Evolutionary conservation across 2,888 invertebrate species (phyloP), one percentile per base, ranked within the genome.

Genomic region (Listrodromus nycthemerus): DNA sequence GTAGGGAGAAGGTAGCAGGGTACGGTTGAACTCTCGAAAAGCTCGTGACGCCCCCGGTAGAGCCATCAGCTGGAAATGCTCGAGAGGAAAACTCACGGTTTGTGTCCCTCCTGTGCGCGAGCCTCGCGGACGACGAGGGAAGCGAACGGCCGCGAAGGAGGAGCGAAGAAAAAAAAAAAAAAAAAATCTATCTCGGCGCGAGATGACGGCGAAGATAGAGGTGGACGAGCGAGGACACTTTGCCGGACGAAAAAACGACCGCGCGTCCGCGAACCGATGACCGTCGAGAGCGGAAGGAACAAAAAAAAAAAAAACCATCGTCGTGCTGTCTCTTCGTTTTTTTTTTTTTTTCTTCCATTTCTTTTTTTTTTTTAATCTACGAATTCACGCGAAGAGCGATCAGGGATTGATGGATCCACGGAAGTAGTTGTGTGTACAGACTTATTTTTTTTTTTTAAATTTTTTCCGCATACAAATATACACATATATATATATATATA

Each of bases 191-290:
- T 30, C 41, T 65, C 37, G 24, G n/a, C 48, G 66, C 48, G 71
- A 30, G 79, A 77, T 52, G 80, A 80, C 69, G 65, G 69, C 55
- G 8, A 58, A 66, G 81, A 81, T 81, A 78, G 75, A 58, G 81
- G 50, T 67, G 73, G 77, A 80, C 80, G 80, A 80, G 81, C 77
- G 84, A 78, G 80, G 77, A 67, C 74, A 74, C 78, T 84, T 74
- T 66, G 63, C 69, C 48, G 37, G 73, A 24, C 58, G 7, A 33
- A 37, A 73, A 74, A 61, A 27, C 24, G 58, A 30, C 61, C 37
- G 10, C 19, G 33, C 33, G 48, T 33, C 48, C 63, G 16, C 45
- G 74, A 61, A 48, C 61, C 61, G 16, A 27, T 21, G 74, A 16
- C 48, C 45, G 48, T 63, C 63, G 27, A 30, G 27, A 10, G 13